Percentiles rank a stretch among this genome's conserved stretches.
Conservation (phyloP, 2,888 invertebrate species). For the Agrenia bidenticulata region DNA sequence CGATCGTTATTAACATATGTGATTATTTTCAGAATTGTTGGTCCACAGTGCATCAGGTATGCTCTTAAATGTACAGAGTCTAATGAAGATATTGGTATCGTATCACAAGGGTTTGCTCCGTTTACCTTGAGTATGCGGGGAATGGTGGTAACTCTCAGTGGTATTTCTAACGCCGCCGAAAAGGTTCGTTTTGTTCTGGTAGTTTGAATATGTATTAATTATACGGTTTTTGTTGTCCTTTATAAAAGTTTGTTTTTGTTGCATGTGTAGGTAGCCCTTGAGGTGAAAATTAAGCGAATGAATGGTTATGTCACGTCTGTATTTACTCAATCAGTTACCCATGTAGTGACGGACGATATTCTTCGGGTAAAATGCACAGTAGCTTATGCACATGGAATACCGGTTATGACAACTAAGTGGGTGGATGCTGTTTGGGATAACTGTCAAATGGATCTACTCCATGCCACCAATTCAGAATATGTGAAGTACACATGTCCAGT, state of each 20-base stretch:
- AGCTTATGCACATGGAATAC: constrained; percentile 67
- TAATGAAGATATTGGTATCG: constrained; percentile 62
- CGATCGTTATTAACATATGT: constrained; percentile 29
- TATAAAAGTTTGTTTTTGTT: constrained; percentile 14
- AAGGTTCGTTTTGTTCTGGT: constrained; percentile 34
- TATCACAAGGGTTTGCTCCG: constrained; percentile 65
- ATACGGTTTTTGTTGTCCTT: constrained; percentile 6
- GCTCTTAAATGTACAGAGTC: not conserved
- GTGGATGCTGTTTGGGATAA: constrained; percentile 76
- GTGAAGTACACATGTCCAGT: constrained; percentile 65
- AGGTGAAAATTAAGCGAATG: constrained; percentile 39
- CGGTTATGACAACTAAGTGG: constrained; percentile 78
- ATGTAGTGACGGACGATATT: constrained; percentile 37
- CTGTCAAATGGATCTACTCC: constrained; percentile 65
- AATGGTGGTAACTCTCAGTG: constrained; percentile 68
- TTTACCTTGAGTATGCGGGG: constrained; percentile 79
- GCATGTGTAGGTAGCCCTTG: constrained; percentile 10
- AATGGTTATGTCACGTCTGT: constrained; percentile 31
- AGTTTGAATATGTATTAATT: not conserved
- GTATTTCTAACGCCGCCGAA: constrained; percentile 54
- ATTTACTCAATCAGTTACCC: constrained; percentile 42
- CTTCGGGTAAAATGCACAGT: constrained; percentile 57
- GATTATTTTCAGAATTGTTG: constrained; percentile 68
- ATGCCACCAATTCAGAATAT: constrained; percentile 68
- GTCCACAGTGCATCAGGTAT: constrained; percentile 75